These are phyloP conservation scores for Smutsia gigantea DNA, from an alignment of 2,797 vertebrate species.

Conservation along the genomic window DNA sequence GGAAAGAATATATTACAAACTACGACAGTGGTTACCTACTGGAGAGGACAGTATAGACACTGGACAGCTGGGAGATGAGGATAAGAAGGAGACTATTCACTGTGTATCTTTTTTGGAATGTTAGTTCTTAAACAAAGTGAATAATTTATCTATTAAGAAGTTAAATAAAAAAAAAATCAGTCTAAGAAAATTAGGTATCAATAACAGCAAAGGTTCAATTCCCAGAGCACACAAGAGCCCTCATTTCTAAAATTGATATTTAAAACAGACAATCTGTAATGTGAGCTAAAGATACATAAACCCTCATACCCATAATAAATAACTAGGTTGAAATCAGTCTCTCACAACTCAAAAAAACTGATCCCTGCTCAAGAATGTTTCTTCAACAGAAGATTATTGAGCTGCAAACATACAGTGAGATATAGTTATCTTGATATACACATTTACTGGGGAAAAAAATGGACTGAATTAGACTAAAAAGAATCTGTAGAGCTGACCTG, in stretches of 20 bases:
- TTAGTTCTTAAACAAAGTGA: slow-evolving; percentile 45
- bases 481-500: slow-evolving; percentile 80
- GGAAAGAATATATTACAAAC: not conserved
- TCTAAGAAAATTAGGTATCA: not conserved
- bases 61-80: not conserved
- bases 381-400: slow-evolving; percentile 49
- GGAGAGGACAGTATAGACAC: not conserved
- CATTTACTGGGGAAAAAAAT: slow-evolving; percentile 47
- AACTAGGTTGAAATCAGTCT: slow-evolving; percentile 11
- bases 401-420: slow-evolving; percentile 56
- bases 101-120: not conserved
- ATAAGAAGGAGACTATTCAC: not conserved
- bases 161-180: slow-evolving; percentile 13
- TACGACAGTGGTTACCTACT: not conserved
- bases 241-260: slow-evolving; percentile 25
- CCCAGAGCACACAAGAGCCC: not conserved
- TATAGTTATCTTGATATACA: slow-evolving; percentile 62
- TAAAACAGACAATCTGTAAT: not conserved
- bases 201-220: not conserved
- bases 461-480: slow-evolving; percentile 75
- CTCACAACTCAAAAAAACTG: slow-evolving; percentile 15
- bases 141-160: not conserved
- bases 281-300: not conserved
- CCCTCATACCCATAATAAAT: not conserved
- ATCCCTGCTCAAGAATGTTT: slow-evolving; percentile 34